These are phyloP conservation scores for Drosophila seclusa DNA, from an alignment of 2,888 invertebrate species.

Conservation along the genomic window DNA sequence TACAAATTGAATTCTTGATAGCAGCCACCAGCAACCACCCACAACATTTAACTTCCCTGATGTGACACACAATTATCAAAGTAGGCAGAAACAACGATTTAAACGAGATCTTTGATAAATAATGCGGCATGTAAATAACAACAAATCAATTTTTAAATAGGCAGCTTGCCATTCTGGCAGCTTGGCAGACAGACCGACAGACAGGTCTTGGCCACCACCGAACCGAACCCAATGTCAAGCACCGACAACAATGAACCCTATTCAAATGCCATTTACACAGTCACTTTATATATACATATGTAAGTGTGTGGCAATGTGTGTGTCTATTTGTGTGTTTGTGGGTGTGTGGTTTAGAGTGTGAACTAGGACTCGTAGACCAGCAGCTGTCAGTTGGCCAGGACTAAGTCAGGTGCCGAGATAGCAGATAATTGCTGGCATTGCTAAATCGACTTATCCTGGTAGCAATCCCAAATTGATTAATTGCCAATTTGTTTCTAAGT, in stretches of 20 bases:
- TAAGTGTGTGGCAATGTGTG: not conserved
- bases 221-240: conserved; percentile 29
- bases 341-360: conserved; percentile 14
- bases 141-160: conserved; percentile 80
- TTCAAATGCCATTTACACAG: conserved; percentile 60
- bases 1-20: conserved; percentile 74
- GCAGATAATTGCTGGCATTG: conserved; percentile 45
- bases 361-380: conserved; percentile 7
- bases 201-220: conserved; percentile 18
- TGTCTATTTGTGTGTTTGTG: not conserved
- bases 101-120: conserved; percentile 65
- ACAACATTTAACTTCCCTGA: not conserved
- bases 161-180: conserved; percentile 48
- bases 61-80: conserved; percentile 57
- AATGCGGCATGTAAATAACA: conserved; percentile 79
- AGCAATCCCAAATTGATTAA: conserved; percentile 64
- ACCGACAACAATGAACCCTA: conserved; percentile 67
- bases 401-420: conserved; percentile 44
- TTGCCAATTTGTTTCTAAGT: conserved; percentile 69
- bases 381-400: conserved; percentile 50
- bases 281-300: not conserved
- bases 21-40: not conserved
- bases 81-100: conserved; percentile 39
- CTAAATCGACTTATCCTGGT: conserved; percentile 8
- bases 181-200: conserved; percentile 9